A percentile compares a stretch with the other conserved stretches of the same genome.
phyloP scores from a whole-genome alignment of 2,888 invertebrate species.

The Megaustenia siamemsis region DNA sequence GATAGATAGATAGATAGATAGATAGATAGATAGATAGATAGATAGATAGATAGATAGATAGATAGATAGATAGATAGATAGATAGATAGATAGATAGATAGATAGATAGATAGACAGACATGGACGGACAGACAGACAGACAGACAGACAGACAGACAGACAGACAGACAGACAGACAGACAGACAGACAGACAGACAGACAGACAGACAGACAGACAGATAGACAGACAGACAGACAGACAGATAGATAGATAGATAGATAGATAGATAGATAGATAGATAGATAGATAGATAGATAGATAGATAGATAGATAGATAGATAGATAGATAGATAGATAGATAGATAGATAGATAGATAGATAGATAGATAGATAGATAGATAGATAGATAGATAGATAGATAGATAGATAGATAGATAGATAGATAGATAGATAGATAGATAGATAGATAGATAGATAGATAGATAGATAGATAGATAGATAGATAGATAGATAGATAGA shows the following conservation, averaged over 20 bases:
- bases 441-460: constrained; percentile 17
- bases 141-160: neutral
- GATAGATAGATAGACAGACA: neutral
- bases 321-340: constrained; percentile 14
- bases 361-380: constrained; percentile 16
- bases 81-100: neutral
- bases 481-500: constrained; percentile 25
- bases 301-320: constrained; percentile 14
- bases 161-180: neutral
- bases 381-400: neutral
- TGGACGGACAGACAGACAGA: neutral
- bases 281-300: neutral
- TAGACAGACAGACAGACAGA: neutral
- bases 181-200: neutral
- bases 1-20: neutral
- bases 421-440: constrained; percentile 1
- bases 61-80: neutral
- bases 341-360: constrained; percentile 13
- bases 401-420: neutral
- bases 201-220: neutral
- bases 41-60: neutral
- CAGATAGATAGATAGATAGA: neutral
- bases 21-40: neutral
- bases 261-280: neutral
- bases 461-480: constrained; percentile 17